Evolutionary conservation across 2,113 vertebrate genomes (phyloP).

Genomic region (Pipra filicauda): DNA sequence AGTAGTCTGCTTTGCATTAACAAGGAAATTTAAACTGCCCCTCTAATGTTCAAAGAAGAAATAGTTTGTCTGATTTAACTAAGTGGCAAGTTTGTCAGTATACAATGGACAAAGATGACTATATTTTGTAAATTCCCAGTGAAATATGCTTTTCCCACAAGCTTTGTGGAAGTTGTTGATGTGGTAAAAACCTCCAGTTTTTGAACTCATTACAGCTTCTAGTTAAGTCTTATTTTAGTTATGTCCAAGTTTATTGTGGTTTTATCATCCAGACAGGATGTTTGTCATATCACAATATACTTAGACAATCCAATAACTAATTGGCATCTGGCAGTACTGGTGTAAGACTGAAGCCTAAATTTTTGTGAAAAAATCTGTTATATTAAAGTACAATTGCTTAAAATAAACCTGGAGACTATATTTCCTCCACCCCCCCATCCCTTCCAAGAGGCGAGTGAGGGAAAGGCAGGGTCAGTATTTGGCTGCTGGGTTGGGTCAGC

Average conservation of each 20-base stretch:
- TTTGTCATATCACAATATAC: neutral
- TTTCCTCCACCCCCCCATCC: rapidly evolving
- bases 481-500: neutral
- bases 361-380: neutral
- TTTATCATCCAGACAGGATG: neutral
- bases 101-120: neutral
- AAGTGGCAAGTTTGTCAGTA: neutral
- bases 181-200: neutral
- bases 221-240: neutral
- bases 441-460: neutral
- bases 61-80: constrained; percentile 13
- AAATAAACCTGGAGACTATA: neutral
- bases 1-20: neutral
- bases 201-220: neutral
- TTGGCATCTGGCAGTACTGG: neutral
- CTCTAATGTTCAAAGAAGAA: neutral
- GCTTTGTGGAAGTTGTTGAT: neutral
- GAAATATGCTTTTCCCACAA: neutral
- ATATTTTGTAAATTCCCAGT: neutral
- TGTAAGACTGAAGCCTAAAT: neutral
- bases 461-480: neutral
- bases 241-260: neutral
- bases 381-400: neutral
- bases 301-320: neutral
- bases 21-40: neutral